Evolutionary conservation across 2,888 invertebrate species (phyloP), one percentile per base, ranked within the genome.

Genomic region (Tribolium freemani): DNA sequence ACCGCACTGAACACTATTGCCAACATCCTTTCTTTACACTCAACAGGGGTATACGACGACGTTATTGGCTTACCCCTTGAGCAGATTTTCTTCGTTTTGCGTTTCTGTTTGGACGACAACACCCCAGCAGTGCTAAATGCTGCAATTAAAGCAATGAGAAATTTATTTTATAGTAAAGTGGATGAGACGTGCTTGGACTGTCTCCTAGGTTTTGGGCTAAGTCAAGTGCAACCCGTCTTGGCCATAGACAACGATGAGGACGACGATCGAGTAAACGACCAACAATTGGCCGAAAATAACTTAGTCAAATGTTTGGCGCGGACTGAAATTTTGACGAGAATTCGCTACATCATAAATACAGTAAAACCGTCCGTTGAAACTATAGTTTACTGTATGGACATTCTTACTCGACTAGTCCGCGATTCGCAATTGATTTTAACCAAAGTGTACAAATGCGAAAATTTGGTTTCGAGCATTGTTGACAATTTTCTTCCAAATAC

Each of bases 71-170:
- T 94, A 58, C 93, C 96, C 72, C 90, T 90, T 79, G 94, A 90
- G 86, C 94, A 90, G 91, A 93, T 89, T 83, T 92, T 96, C 81
- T 92, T 97, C 80, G 87, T 97, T 0, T 81, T 97, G 60, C 90
- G 97, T 79, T 94, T 95, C 87, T 93, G 96, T 0, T 87, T 97
- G 77, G 97, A 98, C 86, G 96, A 97, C 81, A 92, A 93, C 77
- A 91, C 92, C 21, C 88, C 91, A 0, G 89, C 91, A 1, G 90
- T 94, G 53, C 85, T 96, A 45, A 92, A 93, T 77, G 92, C 95
- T n/a, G 90, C 94, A 9, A 87, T 96, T 10, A 91, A 91, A 84
- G 93, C 93, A 0, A 87, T 97, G 81, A 90, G 93, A 72, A 91
- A 92, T 82, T 88, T 97, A 48, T 86, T 96, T 54, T 93, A 90